A percentile compares a stretch with the other conserved stretches of the same genome.
Conservation (phyloP, 2,888 invertebrate genomes). For the Troglohyphantes excavatus region DNA sequence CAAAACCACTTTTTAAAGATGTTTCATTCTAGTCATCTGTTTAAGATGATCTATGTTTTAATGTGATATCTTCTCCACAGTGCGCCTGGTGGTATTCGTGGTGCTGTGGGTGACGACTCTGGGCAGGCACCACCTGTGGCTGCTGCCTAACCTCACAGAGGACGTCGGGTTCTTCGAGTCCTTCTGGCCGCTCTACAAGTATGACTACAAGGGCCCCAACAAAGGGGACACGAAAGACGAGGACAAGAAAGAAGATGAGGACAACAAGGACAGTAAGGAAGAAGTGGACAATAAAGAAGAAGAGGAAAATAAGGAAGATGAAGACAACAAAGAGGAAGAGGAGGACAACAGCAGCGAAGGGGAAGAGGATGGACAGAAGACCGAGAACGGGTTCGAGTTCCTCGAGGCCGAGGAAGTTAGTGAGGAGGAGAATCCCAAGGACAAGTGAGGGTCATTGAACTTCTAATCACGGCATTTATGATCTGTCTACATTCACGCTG, state of each 20-base stretch:
- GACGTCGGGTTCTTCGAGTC: conserved; percentile 99
- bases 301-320: background rate
- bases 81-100: conserved; percentile 95
- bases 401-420: conserved; percentile 79
- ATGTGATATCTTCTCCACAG: conserved; percentile 82
- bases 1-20: too few relatives aligned
- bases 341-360: conserved; percentile 86
- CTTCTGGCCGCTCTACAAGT: conserved; percentile 98
- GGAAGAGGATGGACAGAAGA: conserved; percentile 87
- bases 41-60: too few relatives aligned
- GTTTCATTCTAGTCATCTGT: too few relatives aligned
- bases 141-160: conserved; percentile 99
- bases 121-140: conserved; percentile 97
- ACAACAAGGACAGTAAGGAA: conserved; percentile 86
- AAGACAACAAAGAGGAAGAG: conserved; percentile 13
- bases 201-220: conserved; percentile 92
- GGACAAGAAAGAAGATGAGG: conserved; percentile 88
- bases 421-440: conserved; percentile 53
- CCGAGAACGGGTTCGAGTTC: conserved; percentile 85
- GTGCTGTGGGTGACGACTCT: conserved; percentile 93
- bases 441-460: conserved; percentile 37
- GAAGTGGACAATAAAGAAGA: conserved; percentile 86
- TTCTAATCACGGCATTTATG: background rate
- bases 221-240: conserved; percentile 83
- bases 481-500: conserved; percentile 60